phyloP scores from a whole-genome alignment of 2,113 vertebrate species.

The Chamaea fasciata region DNA sequence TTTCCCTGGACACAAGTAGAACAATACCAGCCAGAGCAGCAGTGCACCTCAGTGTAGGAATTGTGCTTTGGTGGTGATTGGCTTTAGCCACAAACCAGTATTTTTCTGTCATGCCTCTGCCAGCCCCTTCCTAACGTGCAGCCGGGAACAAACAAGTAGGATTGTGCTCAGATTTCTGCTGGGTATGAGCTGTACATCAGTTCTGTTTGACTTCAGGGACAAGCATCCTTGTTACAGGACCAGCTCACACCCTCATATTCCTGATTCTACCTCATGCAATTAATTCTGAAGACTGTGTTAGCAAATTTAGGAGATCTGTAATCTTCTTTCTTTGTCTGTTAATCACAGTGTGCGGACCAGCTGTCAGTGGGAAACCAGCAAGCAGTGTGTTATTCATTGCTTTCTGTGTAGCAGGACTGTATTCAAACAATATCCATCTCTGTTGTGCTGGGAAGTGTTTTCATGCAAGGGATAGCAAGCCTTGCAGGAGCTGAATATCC shows the following conservation, averaged over 20 bases:
- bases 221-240: not conserved
- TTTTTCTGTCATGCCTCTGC: not conserved
- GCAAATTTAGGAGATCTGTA: not conserved
- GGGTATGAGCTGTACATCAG: not conserved
- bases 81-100: not conserved
- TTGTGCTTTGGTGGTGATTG: not conserved
- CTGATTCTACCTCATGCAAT: not conserved
- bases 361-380: not conserved
- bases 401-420: not conserved
- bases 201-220: not conserved
- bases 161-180: not conserved
- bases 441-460: not conserved
- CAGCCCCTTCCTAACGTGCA: not conserved
- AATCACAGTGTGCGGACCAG: not conserved
- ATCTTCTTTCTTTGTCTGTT: not conserved
- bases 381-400: not conserved
- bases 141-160: not conserved
- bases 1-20: not conserved
- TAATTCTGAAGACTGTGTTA: not conserved
- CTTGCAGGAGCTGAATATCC: not conserved
- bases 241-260: not conserved
- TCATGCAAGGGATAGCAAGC: not conserved
- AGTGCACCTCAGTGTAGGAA: accelerated
- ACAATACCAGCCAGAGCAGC: not conserved
- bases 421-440: not conserved